Percentiles rank a stretch among this genome's conserved stretches.
These are phyloP conservation scores for Cranoglanis bouderius DNA, from an alignment of 2,113 vertebrate genomes.

Conservation along the genomic window DNA sequence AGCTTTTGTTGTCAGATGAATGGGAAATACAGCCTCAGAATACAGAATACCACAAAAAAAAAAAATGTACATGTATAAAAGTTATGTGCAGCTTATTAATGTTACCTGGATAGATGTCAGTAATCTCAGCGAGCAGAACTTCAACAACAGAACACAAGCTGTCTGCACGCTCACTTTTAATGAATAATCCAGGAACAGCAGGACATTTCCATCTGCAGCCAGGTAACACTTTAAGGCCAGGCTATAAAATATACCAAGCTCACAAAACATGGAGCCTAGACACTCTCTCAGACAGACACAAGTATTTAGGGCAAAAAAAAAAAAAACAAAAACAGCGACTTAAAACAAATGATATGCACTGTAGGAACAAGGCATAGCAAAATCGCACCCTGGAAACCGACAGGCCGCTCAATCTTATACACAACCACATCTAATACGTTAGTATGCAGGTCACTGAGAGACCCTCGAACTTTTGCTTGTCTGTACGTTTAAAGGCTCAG, in stretches of 20 bases:
- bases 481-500: slow-evolving; percentile 4
- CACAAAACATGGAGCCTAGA: slow-evolving; percentile 13
- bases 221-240: slow-evolving; percentile 10
- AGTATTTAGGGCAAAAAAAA: slow-evolving; percentile 21
- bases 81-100: neutral
- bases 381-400: slow-evolving; percentile 44
- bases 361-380: slow-evolving; percentile 18
- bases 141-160: neutral
- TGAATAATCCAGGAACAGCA: slow-evolving; percentile 21
- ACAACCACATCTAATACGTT: slow-evolving; percentile 43
- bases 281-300: neutral
- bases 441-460: slow-evolving; percentile 54
- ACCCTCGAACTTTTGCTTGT: slow-evolving; percentile 15
- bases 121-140: neutral
- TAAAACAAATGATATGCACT: slow-evolving; percentile 22
- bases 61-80: neutral
- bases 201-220: slow-evolving; percentile 20
- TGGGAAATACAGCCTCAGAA: neutral
- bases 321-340: slow-evolving; percentile 24
- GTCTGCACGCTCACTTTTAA: slow-evolving; percentile 9
- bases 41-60: neutral
- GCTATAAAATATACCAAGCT: slow-evolving; percentile 30
- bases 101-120: neutral
- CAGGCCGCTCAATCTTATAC: slow-evolving; percentile 2
- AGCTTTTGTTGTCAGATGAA: neutral